Evolutionary conservation across 1,140 invertebrate species (phyloP), one percentile per base, ranked within the genome.

Genomic region (Homalodisca vitripennis): DNA sequence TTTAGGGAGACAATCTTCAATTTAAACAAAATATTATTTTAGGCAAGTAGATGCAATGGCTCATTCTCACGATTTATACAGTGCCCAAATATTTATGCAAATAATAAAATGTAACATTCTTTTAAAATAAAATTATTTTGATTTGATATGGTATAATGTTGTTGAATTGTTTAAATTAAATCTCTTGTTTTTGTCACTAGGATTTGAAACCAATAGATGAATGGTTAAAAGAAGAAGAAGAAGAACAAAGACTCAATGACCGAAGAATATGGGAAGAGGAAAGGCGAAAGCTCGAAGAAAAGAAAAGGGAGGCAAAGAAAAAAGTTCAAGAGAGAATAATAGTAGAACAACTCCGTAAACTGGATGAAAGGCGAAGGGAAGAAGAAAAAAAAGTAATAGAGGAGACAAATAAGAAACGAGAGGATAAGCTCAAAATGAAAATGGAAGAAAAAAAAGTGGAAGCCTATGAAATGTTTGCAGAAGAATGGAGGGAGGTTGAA

Each of bases 191-290:
- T 17, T 41, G 6, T 41, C 34, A 41, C 17, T 27, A 60, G 55
- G 55, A 60, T 26, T n/a, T 60, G 55, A 60, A 60, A 60, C 14
- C 24, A 2, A 27, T 60, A 3, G 24, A 60, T 24, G 55, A 60
- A 27, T 60, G 55, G 55, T 2, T 27, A 3, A 27, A 22, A 27
- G 64, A 70, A 73, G 68, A 75, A 68, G 46, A 76, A 79, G 48
- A 80, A 78, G 71, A 77, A 77, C 27, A 76, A 67, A 70, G 74
- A 69, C 51, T 78, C 74, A 68, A 77, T 73, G 70, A 69, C 75
- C 64, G 76, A 74, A 70, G 79, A 78, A 62, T 75, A 51, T 77
- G 78, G 67, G 75, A 76, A 68, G 79, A 80, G 47, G 75, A 77
- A 12, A 60, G 55, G 26, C 14, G 10, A 13, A 27, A 60, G 10